Evolutionary conservation across 2,888 invertebrate species (phyloP), one percentile per base, ranked within the genome.

Genomic region (Drosophila silvestris): DNA sequence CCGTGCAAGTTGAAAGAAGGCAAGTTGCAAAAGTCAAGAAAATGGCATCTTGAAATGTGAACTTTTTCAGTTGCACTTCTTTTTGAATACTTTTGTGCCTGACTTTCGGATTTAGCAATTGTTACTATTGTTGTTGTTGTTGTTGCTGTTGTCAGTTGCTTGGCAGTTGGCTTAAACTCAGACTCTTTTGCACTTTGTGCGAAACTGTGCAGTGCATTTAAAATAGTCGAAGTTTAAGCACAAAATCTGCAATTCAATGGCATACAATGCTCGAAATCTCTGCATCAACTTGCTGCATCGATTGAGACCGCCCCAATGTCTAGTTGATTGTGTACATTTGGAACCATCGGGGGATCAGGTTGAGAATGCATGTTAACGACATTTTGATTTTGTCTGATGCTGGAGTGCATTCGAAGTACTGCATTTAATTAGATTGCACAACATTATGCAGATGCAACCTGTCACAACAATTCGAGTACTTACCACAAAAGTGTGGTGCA

Each of bases 31-130:
- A 84, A 88, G 79, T 77, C 74, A 83, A 77, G 85, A 83, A 84
- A 86, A 86, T 88, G 89, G 89, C 85, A 86, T 88, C 85, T 88
- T 88, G 89, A 88, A 86, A 86, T 90, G 89, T 90, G 85, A 90
- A 86, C 90, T 90, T 86, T 89, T 89, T 79, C 88, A 82, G 81
- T 83, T 85, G 90, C 85, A 87, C 81, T 88, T 90, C 81, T 85
- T 85, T 86, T 81, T 88, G 89, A 86, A 86, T 86, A 88, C 85
- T 86, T 86, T 86, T 90, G 74, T 73, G 85, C 75, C 85, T 76
- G 90, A 82, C 73, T 88, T 90, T 85, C 59, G 64, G 72, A 82
- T 79, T 82, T 71, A 63, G 73, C 73, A 84, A 72, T 73, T 72
- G 53, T 58, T 30, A 12, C 39, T 60, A 28, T 39, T 60, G 26